Evolutionary conservation across 2,888 invertebrate species (phyloP).

Genomic region (Drosophila formosana): DNA sequence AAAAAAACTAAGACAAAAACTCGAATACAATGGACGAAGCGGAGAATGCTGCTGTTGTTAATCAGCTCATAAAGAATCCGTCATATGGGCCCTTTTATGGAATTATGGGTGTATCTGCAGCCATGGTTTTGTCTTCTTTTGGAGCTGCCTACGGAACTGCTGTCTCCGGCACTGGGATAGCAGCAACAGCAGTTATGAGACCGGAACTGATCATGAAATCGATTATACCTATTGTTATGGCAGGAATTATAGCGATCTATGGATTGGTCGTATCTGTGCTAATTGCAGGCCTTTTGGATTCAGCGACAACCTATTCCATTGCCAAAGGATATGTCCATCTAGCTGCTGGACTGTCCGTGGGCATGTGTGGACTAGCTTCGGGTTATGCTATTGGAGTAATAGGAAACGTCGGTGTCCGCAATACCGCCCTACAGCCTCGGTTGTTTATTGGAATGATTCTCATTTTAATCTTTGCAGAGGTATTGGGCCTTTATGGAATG

Average conservation of each 20-base stretch:
- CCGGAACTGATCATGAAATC: constrained; percentile 99
- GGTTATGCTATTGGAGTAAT: constrained; percentile 98
- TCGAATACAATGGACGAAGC: neutral
- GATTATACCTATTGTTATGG: constrained; percentile 99
- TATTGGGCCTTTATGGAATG: constrained; percentile 65
- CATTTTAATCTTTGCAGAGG: constrained; percentile 70
- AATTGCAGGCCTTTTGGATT: constrained; percentile 89
- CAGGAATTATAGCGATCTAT: constrained; percentile 99
- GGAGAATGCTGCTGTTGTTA: neutral
- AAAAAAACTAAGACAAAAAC: neutral
- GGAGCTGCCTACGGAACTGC: constrained; percentile 95
- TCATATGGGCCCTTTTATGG: constrained; percentile 65
- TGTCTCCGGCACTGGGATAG: constrained; percentile 92
- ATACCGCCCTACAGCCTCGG: constrained; percentile 99
- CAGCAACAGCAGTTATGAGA: constrained; percentile 99
- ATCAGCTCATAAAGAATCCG: constrained; percentile 21
- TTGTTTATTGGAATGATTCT: constrained; percentile 99
- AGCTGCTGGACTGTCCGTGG: constrained; percentile 98
- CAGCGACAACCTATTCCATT: constrained; percentile 47
- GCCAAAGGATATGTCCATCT: constrained; percentile 97
- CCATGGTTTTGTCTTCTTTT: constrained; percentile 72
- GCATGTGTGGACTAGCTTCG: constrained; percentile 98
- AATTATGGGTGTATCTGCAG: constrained; percentile 57
- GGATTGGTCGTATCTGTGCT: constrained; percentile 99
- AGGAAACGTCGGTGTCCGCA: constrained; percentile 88